phyloP scores from a whole-genome alignment of 2,888 invertebrate species.

The Catocala nupta region DNA sequence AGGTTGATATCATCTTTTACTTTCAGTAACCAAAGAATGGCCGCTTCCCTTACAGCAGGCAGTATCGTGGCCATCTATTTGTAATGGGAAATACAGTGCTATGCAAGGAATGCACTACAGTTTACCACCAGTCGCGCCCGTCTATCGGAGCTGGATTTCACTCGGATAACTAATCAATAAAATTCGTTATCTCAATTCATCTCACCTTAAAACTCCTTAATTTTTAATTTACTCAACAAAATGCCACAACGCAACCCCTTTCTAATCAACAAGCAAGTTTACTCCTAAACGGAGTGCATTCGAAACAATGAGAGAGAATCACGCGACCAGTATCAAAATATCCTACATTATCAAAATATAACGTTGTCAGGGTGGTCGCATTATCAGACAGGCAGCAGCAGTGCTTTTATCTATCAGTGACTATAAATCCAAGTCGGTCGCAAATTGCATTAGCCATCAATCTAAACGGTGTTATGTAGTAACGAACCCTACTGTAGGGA shows the following conservation, averaged over 20 bases:
- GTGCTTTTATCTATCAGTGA: constrained; percentile 81
- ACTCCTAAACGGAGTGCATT: constrained; percentile 11
- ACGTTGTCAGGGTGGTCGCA: constrained; percentile 41
- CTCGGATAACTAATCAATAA: too few relatives aligned
- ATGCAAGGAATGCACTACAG: too few relatives aligned
- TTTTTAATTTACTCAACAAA: too few relatives aligned
- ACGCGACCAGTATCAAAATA: constrained; percentile 29
- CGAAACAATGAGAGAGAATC: constrained; percentile 34
- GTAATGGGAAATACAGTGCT: too few relatives aligned
- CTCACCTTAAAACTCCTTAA: too few relatives aligned
- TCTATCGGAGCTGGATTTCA: too few relatives aligned
- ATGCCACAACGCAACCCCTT: constrained; percentile 1
- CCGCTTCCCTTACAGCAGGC: too few relatives aligned
- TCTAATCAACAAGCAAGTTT: constrained; percentile 9
- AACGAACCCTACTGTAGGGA: constrained; percentile 73
- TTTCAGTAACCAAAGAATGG: too few relatives aligned
- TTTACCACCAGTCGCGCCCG: too few relatives aligned
- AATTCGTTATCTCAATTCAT: too few relatives aligned
- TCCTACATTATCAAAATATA: constrained; percentile 4
- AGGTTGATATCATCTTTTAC: too few relatives aligned
- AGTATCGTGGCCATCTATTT: too few relatives aligned
- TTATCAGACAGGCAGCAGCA: constrained; percentile 68
- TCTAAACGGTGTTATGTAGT: constrained; percentile 83
- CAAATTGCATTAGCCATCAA: constrained; percentile 86
- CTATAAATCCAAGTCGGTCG: constrained; percentile 82